phyloP scores from a whole-genome alignment of 2,888 invertebrate species.

The Spisula subtruncata region DNA sequence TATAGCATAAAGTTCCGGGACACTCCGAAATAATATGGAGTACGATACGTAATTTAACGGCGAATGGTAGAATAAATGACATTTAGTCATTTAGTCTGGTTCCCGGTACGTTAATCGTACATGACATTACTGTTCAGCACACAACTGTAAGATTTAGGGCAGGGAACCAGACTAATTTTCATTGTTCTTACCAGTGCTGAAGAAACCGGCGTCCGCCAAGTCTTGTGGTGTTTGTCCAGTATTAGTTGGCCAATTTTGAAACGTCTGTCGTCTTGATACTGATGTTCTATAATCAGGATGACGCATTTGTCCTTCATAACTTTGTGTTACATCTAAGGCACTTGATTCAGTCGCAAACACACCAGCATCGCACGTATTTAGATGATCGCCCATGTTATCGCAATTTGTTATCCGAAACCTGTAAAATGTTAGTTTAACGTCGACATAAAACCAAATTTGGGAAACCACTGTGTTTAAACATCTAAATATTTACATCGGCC shows the following conservation, averaged over 20 bases:
- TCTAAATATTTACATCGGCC: too few species aligned
- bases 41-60: too few species aligned
- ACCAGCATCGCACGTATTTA: neutral
- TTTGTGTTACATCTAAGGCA: neutral
- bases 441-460: too few species aligned
- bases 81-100: too few species aligned
- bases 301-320: neutral
- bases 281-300: neutral
- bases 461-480: too few species aligned
- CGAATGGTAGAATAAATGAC: too few species aligned
- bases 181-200: neutral
- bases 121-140: too few species aligned
- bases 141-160: too few species aligned
- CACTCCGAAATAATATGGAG: too few species aligned
- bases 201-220: constrained; percentile 3
- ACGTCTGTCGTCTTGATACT: neutral
- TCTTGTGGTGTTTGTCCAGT: neutral
- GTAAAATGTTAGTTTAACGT: neutral
- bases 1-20: too few species aligned
- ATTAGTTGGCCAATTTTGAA: neutral
- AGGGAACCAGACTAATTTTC: too few species aligned
- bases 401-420: neutral
- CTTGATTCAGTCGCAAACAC: neutral
- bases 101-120: too few species aligned
- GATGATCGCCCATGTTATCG: neutral